Base-by-base conservation (phyloP, 1,140 invertebrate genomes). In the Drosophila subobscura region DNA sequence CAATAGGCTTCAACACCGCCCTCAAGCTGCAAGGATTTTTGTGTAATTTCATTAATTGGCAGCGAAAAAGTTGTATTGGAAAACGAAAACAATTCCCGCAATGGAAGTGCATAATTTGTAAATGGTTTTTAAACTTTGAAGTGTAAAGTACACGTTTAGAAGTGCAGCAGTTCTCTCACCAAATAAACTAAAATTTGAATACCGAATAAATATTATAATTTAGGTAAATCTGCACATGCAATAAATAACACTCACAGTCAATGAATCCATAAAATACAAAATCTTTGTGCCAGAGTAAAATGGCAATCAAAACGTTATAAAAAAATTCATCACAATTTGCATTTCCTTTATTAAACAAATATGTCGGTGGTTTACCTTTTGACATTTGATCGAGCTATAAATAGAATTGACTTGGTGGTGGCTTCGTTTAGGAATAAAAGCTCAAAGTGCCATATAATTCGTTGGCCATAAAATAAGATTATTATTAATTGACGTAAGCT, bases 281-380 rank as follows among this genome's bases (percentile, higher is more conserved):
- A 37, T 37, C 33, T 4, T 37, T 37, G 33, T 10, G 33, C 10
- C 33, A 37, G 4, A 12, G 33, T 37, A 37, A 37, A 37, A 37
- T 10, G 8, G 33, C 33, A 37, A 37, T 37, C 33, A 54, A 66
- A 49, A 46, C 41, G 60, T 27, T 41, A 68, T 55, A 42, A 56
- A 60, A 14, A 60, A 25, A 42, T 23, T 10, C 29, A 33, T 33
- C 8, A 5, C 16, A 61, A 61, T 68, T 68, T 68, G 65, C 65
- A 68, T 68, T 68, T 68, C 51, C 65, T 68, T 68, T 68, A 64
- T 68, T 66, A 67, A 67, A 49, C 50, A 68, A 68, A 56, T 68
- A 10, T 12, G 10, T 12, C 0, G 3, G 33, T 10, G 1, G 29
- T 1, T 0, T 55, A 55, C 65, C 65, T 64, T 64, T 68, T 68